These are phyloP conservation scores for Sebastes vulpes DNA, from an alignment of 2,797 vertebrate species.

Conservation along the genomic window DNA sequence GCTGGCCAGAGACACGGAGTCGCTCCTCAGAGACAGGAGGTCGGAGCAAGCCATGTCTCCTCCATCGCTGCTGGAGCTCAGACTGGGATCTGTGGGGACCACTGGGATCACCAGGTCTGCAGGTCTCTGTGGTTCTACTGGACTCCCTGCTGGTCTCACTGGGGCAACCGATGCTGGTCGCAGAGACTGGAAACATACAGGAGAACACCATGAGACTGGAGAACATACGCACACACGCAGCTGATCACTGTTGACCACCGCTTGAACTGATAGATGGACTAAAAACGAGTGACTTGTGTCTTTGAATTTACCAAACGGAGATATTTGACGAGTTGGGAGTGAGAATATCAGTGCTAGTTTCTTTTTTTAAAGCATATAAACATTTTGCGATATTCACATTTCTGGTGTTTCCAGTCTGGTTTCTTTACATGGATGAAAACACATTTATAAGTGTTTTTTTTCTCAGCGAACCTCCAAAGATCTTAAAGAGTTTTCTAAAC, in stretches of 20 bases:
- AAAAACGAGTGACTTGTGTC: not conserved
- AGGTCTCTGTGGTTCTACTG: not conserved
- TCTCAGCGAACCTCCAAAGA: not conserved
- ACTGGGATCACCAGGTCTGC: constrained; percentile 8
- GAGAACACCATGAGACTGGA: not conserved
- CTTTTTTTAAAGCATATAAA: too few species aligned
- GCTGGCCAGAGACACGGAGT: constrained; percentile 67
- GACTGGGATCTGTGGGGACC: not conserved
- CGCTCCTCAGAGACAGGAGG: constrained; percentile 66
- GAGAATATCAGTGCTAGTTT: too few species aligned
- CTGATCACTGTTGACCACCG: not conserved
- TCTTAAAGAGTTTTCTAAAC: not conserved
- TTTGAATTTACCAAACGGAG: not conserved
- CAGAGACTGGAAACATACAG: constrained; percentile 7
- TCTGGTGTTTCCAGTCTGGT: too few species aligned
- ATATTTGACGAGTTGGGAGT: too few species aligned
- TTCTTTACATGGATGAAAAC: too few species aligned
- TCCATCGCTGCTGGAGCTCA: constrained; percentile 29
- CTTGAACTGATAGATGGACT: not conserved
- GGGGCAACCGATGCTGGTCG: not conserved
- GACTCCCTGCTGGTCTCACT: not conserved
- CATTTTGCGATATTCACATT: too few species aligned
- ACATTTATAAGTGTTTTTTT: not conserved
- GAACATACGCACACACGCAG: not conserved
- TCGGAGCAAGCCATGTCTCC: constrained; percentile 60